Base-by-base conservation (phyloP, 2,797 vertebrate genomes). In the Cirrhinus mrigala region DNA sequence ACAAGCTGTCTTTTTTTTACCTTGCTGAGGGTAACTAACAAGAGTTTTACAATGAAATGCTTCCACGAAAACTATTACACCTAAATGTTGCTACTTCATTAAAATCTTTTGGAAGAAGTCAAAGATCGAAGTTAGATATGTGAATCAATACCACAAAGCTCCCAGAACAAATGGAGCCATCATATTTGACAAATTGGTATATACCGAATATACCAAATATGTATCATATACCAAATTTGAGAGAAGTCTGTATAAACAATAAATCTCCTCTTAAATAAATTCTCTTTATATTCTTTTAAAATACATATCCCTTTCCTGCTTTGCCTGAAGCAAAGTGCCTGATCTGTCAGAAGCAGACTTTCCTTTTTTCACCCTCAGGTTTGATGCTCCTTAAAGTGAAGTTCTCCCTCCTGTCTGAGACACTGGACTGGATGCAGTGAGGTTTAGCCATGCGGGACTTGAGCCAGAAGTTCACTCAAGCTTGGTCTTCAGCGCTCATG, bases 251-350 rank as follows among this genome's bases (percentile, higher is more conserved):
- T 85, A 83, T 87, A 87, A 89, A 88, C 79, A 91, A 92, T 90
- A 92, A 91, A 93, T 90, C 91, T 93, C 87, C 91, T 37, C 9
- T 91, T 86, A 93, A 94, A 93, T 94, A 93, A 92, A 84, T 90
- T 82, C 18, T 70, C 75, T 93, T 85, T 90, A 93, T 93, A 91
- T 92, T 91, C 18, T 56, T 71, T 71, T 81, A 73, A 20, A 88
- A 85, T 87, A 83, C 82, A 82, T 78, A 84, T 29, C 80, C 71
- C 29, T 86, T 70, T 85, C 6, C 20, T 52, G 27, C 78, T 79
- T 71, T 84, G 71, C 82, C 64, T 69, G 37, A 68, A 74, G 71
- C 70, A 78, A 81, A 81, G 79, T 56, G 15, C 14, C 78, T 58
- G 62, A 44, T 69, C 50, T n/a, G 11, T 79, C 40, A 50, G 15